Evolutionary conservation across 2,113 vertebrate species (phyloP), one percentile per base, ranked within the genome.

Genomic region (Oophaga pumilio): DNA sequence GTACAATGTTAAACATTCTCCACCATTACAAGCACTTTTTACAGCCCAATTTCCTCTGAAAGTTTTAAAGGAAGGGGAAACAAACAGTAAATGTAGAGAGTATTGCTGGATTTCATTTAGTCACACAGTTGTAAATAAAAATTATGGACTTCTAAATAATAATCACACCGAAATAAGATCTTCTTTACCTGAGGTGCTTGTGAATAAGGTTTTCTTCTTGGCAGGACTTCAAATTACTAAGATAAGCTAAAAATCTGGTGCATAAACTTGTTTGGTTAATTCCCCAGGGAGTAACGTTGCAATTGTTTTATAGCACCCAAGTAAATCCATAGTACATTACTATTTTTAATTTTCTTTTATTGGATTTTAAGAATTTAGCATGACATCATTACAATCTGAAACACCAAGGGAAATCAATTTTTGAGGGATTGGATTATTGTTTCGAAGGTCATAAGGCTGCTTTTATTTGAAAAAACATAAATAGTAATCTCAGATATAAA

Each of bases 261-360:
- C 28, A 76, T 64, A 84, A 88, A 88, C 86, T 60, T 56, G 24
- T 82, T 87, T 59, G 33, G 52, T 71, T 28, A 76, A 56, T 57
- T 76, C 87, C 62, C 26, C 0, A 56, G 60, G 81, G 87, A 88
- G 43, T 77, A 17, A 43, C 81, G 69, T 84, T 77, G 59, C 79
- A 68, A 53, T 76, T 88, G 81, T 88, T 88, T 86, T 88, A 88
- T 73, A 68, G 87, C 80, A 87, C 79, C 81, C 87, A 77, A 84
- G 86, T 77, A 88, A 88, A 88, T 84, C 87, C 80, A 56, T 28
- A 20, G 71, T 68, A 68, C 81, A 62, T 88, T 88, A 77, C 84
- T 84, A 84, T 77, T 88, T 84, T 88, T 88, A 88, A 88, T 88
- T 88, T 88, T 76, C 81, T 88, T 84, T 88, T 88, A 88, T 88